A percentile compares a stretch with the other conserved stretches of the same genome.
Conservation (phyloP, 1,140 invertebrate genomes). For the Drosophila erecta region DNA sequence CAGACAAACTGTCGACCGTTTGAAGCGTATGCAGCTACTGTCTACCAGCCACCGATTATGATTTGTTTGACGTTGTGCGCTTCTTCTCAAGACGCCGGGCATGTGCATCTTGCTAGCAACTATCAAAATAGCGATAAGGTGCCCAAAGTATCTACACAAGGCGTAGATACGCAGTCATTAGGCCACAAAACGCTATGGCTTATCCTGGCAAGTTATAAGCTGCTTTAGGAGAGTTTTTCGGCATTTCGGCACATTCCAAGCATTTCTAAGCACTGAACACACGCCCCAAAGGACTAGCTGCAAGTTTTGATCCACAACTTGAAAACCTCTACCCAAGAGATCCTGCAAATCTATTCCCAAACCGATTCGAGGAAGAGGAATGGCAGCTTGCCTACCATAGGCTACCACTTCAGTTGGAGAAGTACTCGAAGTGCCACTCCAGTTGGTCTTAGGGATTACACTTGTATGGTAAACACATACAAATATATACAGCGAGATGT, state of each 20-base stretch:
- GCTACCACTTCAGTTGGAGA: constrained; percentile 59
- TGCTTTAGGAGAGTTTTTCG: too few relatives aligned
- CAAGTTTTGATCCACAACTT: not conserved
- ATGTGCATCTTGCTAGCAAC: constrained; percentile 18
- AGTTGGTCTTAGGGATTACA: constrained; percentile 59
- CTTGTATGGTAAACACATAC: constrained; percentile 19
- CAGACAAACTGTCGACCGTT: constrained; percentile 83
- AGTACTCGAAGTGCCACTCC: constrained; percentile 75
- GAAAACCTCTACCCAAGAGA: not conserved
- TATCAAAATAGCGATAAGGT: too few relatives aligned
- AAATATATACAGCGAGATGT: constrained; percentile 1
- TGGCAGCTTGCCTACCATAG: constrained; percentile 1
- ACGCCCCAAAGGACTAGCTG: not conserved
- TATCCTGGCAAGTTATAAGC: too few relatives aligned
- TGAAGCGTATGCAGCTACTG: constrained; percentile 81
- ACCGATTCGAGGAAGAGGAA: not conserved
- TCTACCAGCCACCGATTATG: constrained; percentile 78
- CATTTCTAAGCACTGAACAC: not conserved
- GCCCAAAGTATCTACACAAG: too few relatives aligned
- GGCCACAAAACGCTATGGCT: too few relatives aligned
- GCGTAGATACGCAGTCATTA: too few relatives aligned
- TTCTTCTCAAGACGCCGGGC: constrained; percentile 8
- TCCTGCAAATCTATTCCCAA: constrained; percentile 16
- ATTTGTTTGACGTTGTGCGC: constrained; percentile 63
- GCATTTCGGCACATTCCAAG: not conserved